phyloP scores from a whole-genome alignment of 2,888 invertebrate genomes.

The Diachrysia chrysitis region DNA sequence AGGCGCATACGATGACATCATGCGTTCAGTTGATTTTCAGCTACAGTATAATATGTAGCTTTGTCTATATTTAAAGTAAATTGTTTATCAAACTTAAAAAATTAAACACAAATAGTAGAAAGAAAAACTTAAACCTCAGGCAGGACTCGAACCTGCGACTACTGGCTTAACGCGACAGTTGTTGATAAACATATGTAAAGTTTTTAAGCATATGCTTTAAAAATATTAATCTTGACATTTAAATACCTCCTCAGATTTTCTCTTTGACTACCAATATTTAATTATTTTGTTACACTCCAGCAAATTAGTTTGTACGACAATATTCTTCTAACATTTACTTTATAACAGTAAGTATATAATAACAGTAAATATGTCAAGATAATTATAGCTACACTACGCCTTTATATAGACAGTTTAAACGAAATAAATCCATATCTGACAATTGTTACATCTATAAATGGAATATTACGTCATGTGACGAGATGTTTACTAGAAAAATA shows the following conservation, averaged over 20 bases:
- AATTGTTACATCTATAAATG: conserved; percentile 4
- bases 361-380: conserved; percentile 10
- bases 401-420: not conserved
- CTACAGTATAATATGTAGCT: not conserved
- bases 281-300: too few species aligned
- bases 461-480: conserved; percentile 10
- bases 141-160: too few species aligned
- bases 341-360: not conserved
- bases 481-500: conserved; percentile 40
- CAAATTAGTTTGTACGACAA: not conserved
- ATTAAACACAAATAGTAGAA: too few species aligned
- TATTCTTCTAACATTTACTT: not conserved
- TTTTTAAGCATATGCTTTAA: too few species aligned
- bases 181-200: too few species aligned
- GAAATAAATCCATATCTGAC: not conserved
- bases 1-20: conserved; percentile 1
- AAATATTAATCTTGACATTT: too few species aligned
- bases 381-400: conserved; percentile 6
- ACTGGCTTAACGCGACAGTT: too few species aligned
- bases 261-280: too few species aligned
- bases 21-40: not conserved
- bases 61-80: not conserved
- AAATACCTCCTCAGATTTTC: too few species aligned
- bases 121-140: too few species aligned
- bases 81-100: not conserved